Conservation (phyloP, 2,888 invertebrate genomes). For the Synanthedon vespiformis region DNA sequence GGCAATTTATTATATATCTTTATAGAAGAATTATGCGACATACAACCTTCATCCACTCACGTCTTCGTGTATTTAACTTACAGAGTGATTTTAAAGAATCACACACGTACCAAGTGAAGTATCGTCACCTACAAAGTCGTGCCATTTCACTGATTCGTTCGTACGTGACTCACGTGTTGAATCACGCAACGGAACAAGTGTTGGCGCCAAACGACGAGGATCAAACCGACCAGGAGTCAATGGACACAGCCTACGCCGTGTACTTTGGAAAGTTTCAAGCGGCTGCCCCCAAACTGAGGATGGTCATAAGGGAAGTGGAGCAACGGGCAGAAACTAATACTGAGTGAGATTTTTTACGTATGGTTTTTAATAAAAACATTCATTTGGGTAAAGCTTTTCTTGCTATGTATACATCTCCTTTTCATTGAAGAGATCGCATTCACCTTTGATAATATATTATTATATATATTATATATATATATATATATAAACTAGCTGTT, state of each 20-base stretch:
- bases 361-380: too few relatives aligned
- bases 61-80: too few relatives aligned
- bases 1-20: too few relatives aligned
- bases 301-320: slow-evolving; percentile 87
- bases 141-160: slow-evolving; percentile 84
- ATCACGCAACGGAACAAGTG: slow-evolving; percentile 83
- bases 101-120: slow-evolving; percentile 82
- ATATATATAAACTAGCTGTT: too few relatives aligned
- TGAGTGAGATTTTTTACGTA: too few relatives aligned
- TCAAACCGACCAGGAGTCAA: slow-evolving; percentile 34
- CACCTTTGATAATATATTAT: too few relatives aligned
- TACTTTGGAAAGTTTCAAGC: slow-evolving; percentile 97
- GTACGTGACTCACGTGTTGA: slow-evolving; percentile 81
- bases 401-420: too few relatives aligned
- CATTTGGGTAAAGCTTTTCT: too few relatives aligned
- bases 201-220: slow-evolving; percentile 48
- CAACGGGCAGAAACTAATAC: slow-evolving; percentile 76
- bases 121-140: slow-evolving; percentile 84
- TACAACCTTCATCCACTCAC: too few relatives aligned
- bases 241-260: slow-evolving; percentile 81
- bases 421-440: too few relatives aligned
- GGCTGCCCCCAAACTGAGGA: slow-evolving; percentile 86
- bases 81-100: slow-evolving; percentile 90
- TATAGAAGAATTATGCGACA: too few relatives aligned
- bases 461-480: too few relatives aligned